These are phyloP conservation scores for Manduca sexta DNA, from an alignment of 1,140 invertebrate species.

Conservation along the genomic window DNA sequence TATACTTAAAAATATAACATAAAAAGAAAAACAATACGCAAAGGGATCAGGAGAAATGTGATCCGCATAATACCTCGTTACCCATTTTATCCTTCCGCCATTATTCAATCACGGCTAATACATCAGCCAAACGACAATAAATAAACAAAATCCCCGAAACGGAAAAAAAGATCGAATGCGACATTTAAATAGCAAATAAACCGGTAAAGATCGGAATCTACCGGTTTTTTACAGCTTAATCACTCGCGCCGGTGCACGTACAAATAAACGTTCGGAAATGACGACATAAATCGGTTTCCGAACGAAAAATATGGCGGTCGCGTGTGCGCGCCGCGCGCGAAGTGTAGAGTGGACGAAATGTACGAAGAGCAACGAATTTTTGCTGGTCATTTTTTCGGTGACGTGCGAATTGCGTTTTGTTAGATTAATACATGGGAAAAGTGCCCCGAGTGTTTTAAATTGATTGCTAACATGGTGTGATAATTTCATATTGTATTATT, in stretches of 20 bases:
- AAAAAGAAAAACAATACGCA: neutral
- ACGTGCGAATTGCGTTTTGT: no score
- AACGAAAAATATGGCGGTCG: constrained; percentile 33
- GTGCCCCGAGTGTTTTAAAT: no score
- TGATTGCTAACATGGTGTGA: no score
- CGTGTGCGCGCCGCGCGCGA: neutral
- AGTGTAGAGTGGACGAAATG: no score
- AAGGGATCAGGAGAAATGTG: neutral
- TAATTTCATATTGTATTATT: no score
- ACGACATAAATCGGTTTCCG: constrained; percentile 37
- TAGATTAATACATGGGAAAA: no score
- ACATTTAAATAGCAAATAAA: constrained; percentile 9
- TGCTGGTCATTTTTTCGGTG: no score
- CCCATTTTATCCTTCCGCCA: constrained; percentile 4
- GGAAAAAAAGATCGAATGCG: constrained; percentile 7
- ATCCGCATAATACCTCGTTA: constrained; percentile 6
- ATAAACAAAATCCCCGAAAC: constrained; percentile 10
- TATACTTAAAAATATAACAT: neutral
- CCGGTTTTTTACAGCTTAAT: constrained; percentile 28
- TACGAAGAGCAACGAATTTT: no score
- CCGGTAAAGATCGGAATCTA: constrained; percentile 4
- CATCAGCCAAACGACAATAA: constrained; percentile 11
- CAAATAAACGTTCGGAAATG: constrained; percentile 32
- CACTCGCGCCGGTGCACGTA: constrained; percentile 24
- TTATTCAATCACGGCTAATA: constrained; percentile 11